These are phyloP conservation scores for Dermochelys coriacea DNA, from an alignment of 2,797 vertebrate species.

Conservation along the genomic window DNA sequence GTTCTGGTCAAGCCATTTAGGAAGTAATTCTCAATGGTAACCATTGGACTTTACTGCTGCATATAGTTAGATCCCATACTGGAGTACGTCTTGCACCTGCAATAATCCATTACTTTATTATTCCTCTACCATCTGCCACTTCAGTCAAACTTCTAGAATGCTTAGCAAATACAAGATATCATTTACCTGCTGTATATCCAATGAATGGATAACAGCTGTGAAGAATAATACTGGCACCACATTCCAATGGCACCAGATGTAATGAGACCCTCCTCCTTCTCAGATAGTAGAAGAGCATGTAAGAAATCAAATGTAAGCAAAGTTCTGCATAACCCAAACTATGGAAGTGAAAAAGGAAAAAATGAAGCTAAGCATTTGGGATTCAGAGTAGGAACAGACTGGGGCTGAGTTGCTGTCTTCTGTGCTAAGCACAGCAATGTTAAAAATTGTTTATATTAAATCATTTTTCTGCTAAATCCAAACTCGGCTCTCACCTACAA, in stretches of 20 bases:
- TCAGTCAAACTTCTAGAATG: background rate
- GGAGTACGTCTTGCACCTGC: background rate
- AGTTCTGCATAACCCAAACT: background rate
- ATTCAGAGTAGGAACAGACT: background rate
- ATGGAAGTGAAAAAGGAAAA: background rate
- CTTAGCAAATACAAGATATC: background rate
- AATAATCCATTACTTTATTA: background rate
- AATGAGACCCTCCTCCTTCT: background rate
- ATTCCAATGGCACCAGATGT: background rate
- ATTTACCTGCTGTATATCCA: background rate
- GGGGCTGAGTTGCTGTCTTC: background rate
- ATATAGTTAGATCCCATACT: background rate
- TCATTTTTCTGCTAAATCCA: background rate
- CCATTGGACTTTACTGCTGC: background rate
- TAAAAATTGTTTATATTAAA: background rate
- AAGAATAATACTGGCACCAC: background rate
- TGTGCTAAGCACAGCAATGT: background rate
- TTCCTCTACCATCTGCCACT: background rate
- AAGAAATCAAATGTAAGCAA: background rate
- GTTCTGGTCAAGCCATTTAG: background rate
- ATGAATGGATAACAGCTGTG: background rate
- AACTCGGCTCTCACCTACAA: background rate
- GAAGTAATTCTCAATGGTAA: background rate
- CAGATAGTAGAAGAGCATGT: background rate
- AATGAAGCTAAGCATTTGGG: background rate